phyloP scores from a whole-genome alignment of 2,888 invertebrate genomes.

The Drosophila cyrtoloma region DNA sequence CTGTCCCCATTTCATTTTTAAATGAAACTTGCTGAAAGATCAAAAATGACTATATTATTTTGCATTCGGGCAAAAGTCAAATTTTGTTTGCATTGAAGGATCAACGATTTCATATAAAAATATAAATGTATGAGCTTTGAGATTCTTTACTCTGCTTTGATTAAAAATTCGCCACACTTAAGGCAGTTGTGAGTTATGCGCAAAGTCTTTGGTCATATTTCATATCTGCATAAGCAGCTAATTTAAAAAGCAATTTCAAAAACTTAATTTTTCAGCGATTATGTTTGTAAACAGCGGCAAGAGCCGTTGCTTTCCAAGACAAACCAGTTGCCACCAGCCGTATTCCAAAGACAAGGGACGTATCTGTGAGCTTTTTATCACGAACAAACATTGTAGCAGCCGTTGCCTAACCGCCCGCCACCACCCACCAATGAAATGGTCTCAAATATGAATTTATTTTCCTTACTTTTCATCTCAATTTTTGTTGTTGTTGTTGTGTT shows the following conservation, averaged over 20 bases:
- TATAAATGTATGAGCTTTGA: background rate
- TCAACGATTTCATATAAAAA: background rate
- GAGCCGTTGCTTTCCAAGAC: slow-evolving; percentile 16
- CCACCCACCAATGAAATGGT: slow-evolving; percentile 31
- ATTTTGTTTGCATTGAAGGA: background rate
- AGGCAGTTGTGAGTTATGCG: slow-evolving; percentile 44
- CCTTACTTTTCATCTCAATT: slow-evolving; percentile 80
- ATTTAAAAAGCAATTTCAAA: slow-evolving; percentile 84
- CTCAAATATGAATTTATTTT: slow-evolving; percentile 82
- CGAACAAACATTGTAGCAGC: slow-evolving; percentile 63
- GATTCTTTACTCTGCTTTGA: background rate
- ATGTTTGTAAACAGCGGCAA: slow-evolving; percentile 78
- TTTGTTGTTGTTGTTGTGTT: slow-evolving; percentile 29
- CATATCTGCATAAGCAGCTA: slow-evolving; percentile 70
- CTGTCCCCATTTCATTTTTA: background rate
- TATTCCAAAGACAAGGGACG: slow-evolving; percentile 42
- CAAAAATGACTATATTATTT: background rate
- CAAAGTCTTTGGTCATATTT: slow-evolving; percentile 54
- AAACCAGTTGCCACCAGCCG: slow-evolving; percentile 44
- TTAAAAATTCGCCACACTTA: slow-evolving; percentile 4
- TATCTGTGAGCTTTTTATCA: slow-evolving; percentile 60
- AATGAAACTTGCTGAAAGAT: background rate
- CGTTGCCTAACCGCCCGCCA: slow-evolving; percentile 19
- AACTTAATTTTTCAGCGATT: slow-evolving; percentile 85
- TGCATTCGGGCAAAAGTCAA: too few species aligned